A percentile compares a stretch with the other conserved stretches of the same genome.
Conservation (phyloP, 2,797 vertebrate genomes). For the Zenarchopterus dispar region DNA sequence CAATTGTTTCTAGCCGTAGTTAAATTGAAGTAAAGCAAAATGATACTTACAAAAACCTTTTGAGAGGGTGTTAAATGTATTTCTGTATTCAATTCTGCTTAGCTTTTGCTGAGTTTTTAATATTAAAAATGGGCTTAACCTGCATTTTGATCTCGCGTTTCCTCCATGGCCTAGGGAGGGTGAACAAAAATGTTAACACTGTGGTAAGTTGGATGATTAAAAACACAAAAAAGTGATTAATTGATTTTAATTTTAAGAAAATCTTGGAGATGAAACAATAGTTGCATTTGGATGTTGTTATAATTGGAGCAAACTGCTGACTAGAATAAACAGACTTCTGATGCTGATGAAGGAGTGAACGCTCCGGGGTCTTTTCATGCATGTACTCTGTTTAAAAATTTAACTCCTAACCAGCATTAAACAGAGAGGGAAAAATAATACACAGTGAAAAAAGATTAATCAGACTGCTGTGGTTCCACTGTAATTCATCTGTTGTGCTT, state of each 20-base stretch:
- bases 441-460: slow-evolving; percentile 68
- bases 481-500: slow-evolving; percentile 57
- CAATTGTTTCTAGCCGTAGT: slow-evolving; percentile 52
- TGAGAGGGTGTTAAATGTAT: slow-evolving; percentile 27
- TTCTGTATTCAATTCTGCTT: slow-evolving; percentile 46
- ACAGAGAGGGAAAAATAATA: slow-evolving; percentile 67
- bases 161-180: slow-evolving; percentile 43
- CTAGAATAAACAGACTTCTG: slow-evolving; percentile 73
- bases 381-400: slow-evolving; percentile 75
- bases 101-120: slow-evolving; percentile 60
- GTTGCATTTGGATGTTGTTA: slow-evolving; percentile 75
- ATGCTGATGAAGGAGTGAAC: slow-evolving; percentile 49
- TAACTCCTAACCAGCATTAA: slow-evolving; percentile 58
- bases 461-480: slow-evolving; percentile 66
- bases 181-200: slow-evolving; percentile 52
- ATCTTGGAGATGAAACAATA: slow-evolving; percentile 75
- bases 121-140: slow-evolving; percentile 65
- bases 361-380: slow-evolving; percentile 73
- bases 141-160: slow-evolving; percentile 60
- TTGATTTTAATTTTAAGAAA: slow-evolving; percentile 63
- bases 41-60: slow-evolving; percentile 39
- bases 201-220: slow-evolving; percentile 29
- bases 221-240: slow-evolving; percentile 34
- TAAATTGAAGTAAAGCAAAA: slow-evolving; percentile 50
- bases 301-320: slow-evolving; percentile 77